These are phyloP conservation scores for Nomada flava DNA, from an alignment of 2,888 invertebrate species.

Conservation along the genomic window DNA sequence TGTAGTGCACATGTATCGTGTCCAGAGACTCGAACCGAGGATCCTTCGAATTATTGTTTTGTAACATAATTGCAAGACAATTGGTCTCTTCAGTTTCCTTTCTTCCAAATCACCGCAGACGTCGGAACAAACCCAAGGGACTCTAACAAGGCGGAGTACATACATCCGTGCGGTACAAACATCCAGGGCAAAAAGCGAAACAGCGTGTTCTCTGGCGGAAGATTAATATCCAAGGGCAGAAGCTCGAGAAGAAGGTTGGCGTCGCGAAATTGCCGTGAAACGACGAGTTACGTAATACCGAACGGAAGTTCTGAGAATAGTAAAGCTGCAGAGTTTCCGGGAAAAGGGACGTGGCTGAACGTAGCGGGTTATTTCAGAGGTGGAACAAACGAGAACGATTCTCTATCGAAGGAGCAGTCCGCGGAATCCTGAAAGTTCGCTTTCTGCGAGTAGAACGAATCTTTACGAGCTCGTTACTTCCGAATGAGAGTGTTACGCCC, in stretches of 20 bases:
- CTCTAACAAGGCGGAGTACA: background rate
- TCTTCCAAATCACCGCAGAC: background rate
- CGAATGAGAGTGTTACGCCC: background rate
- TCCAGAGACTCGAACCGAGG: too few species aligned
- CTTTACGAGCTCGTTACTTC: slow-evolving; percentile 15
- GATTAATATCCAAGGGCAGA: background rate
- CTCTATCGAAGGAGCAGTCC: background rate
- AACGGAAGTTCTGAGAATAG: slow-evolving; percentile 6
- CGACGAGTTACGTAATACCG: slow-evolving; percentile 8
- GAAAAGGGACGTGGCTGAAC: background rate
- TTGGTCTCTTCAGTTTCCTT: background rate
- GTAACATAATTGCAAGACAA: too few species aligned
- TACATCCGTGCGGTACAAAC: background rate
- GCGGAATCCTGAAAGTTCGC: background rate
- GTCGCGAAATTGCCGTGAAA: background rate
- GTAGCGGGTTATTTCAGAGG: slow-evolving; percentile 6
- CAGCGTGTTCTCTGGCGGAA: background rate
- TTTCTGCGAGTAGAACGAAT: background rate
- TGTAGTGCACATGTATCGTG: too few species aligned
- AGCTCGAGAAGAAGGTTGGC: background rate
- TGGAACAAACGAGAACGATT: background rate
- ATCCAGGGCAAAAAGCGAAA: background rate
- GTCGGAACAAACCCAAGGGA: background rate
- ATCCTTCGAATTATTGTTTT: too few species aligned
- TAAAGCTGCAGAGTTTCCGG: background rate